Evolutionary conservation across 1,140 invertebrate genomes (phyloP), one percentile per base, ranked within the genome.

Genomic region (Coboldia fuscipes): DNA sequence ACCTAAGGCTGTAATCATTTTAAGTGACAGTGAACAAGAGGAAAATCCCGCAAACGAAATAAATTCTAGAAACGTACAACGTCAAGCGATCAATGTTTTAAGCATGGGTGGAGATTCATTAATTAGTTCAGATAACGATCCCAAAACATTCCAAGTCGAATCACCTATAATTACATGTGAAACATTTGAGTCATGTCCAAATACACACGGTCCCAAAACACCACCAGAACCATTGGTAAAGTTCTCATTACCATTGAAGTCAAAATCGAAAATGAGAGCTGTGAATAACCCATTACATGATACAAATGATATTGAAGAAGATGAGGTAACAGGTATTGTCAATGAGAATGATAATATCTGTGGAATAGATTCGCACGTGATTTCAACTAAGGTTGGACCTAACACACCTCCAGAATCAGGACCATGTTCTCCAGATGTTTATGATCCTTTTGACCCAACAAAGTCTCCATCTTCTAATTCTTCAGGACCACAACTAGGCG

Each of bases 391-490:
- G 21, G 51, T 57, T 28, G 59, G 57, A 4, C 57, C 57, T 0
- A 59, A 51, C 35, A 54, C 54, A 13, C 50, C 58, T 15, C 54
- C 51, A 3, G 54, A 57, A 28, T 55, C 52, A 16, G 51, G 47
- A 9, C 52, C 51, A 4, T 50, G 50, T 20, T 51, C 52, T 8
- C 51, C 51, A 15, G 78, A 81, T 48, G 77, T 68, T 3, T 86
- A 85, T 50, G 81, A 85, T 68, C 82, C 82, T 2, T 85, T 82
- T 48, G 80, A 84, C 46, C 81, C 81, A 2, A 84, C 81, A 1
- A 81, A 80, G 47, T 83, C 79, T 3, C 64, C 78, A 3, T 60
- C 42, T 40, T 62, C 51, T 27, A 59, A 48, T 40, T 62, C 43
- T 37, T 50, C 22, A 47, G 55, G 39, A 40, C 55, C 34, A 33